These are phyloP conservation scores for Orussus abietinus DNA, from an alignment of 1,140 invertebrate species.

Conservation along the genomic window DNA sequence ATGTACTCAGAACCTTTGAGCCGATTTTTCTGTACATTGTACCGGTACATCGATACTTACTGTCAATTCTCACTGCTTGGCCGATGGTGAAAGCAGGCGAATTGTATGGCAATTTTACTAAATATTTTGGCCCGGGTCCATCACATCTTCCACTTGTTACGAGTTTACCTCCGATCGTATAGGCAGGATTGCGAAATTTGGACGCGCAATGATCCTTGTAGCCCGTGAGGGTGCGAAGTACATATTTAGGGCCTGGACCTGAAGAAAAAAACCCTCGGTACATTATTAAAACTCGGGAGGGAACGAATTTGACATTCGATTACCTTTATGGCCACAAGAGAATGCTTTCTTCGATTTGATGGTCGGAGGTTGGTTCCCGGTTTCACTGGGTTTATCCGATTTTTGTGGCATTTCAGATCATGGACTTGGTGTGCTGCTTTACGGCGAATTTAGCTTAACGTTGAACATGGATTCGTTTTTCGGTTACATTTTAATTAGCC, in stretches of 20 bases:
- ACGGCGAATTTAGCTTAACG: no score
- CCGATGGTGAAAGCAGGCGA: conserved; percentile 30
- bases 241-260: conserved; percentile 45
- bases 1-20: no score
- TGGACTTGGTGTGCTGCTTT: conserved; percentile 9
- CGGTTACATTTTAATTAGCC: no score
- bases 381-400: no score
- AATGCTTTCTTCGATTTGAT: no score
- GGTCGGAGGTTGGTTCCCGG: no score
- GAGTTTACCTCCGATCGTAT: conserved; percentile 25
- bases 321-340: neutral
- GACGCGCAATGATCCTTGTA: conserved; percentile 36
- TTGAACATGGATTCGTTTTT: no score
- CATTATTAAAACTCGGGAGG: neutral
- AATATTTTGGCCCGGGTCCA: conserved; percentile 41
- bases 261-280: neutral
- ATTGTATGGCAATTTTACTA: conserved; percentile 11
- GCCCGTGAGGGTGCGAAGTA: conserved; percentile 36
- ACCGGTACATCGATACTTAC: no score
- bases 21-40: no score
- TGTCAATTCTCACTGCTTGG: neutral
- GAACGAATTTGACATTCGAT: neutral
- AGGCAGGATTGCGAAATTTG: conserved; percentile 39
- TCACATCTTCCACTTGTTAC: neutral
- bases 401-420: neutral